Percentiles rank a stretch among this genome's conserved stretches.
Conservation (phyloP, 2,797 vertebrate genomes). For the Merluccius polli region DNA sequence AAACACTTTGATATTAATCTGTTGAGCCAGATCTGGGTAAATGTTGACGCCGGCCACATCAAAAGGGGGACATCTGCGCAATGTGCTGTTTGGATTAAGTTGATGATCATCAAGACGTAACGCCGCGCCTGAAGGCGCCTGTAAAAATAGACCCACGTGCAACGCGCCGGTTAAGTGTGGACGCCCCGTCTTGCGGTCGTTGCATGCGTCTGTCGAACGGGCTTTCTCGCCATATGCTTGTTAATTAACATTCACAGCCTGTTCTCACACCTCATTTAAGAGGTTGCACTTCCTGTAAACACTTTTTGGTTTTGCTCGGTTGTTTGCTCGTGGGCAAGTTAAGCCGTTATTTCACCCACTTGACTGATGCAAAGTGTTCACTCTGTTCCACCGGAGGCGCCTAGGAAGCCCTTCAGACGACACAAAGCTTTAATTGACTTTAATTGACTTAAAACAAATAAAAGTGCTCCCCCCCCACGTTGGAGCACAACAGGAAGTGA, state of each 20-base stretch:
- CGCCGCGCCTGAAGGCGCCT: background rate
- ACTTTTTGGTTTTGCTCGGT: constrained; percentile 13
- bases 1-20: constrained; percentile 1
- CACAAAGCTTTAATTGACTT: constrained; percentile 49
- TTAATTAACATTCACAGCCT: constrained; percentile 24
- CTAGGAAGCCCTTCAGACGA: constrained; percentile 35
- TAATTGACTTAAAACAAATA: no score
- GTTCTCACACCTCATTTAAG: constrained; percentile 20
- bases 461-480: constrained; percentile 33
- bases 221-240: background rate
- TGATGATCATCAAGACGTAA: background rate
- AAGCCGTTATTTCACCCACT: constrained; percentile 33
- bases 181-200: no score
- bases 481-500: constrained; percentile 53
- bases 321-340: constrained; percentile 19
- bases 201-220: background rate
- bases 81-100: background rate
- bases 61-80: background rate
- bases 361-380: constrained; percentile 36
- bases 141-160: background rate
- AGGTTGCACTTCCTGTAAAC: constrained; percentile 23
- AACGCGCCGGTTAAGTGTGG: background rate
- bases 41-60: background rate
- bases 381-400: constrained; percentile 22
- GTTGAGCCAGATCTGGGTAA: background rate